These are phyloP conservation scores for Drosophila pseudotalamancana DNA, from an alignment of 2,888 invertebrate species.

Conservation along the genomic window DNA sequence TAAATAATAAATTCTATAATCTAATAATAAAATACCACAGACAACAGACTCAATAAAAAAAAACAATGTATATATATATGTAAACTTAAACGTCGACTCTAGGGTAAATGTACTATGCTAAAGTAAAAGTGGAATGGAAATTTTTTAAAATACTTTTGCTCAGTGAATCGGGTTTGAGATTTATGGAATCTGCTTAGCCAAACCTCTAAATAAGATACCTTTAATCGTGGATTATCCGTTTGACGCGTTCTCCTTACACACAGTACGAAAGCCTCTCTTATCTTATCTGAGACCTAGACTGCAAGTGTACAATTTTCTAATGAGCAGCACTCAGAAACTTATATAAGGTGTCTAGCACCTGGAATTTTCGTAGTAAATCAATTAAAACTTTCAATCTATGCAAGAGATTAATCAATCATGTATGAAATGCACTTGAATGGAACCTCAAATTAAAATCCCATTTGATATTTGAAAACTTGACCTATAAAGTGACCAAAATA, in stretches of 20 bases:
- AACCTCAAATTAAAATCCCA: background rate
- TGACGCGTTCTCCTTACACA: background rate
- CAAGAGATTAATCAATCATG: background rate
- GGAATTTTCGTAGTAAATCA: background rate
- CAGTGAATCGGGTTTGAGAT: background rate
- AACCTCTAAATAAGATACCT: background rate
- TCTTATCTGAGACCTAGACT: background rate
- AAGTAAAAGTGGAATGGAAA: slow-evolving; percentile 16
- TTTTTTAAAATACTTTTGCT: background rate
- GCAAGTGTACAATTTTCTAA: background rate
- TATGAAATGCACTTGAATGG: background rate
- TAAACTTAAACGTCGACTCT: background rate
- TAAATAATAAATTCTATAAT: slow-evolving; percentile 41
- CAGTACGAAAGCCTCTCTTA: background rate
- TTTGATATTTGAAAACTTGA: background rate
- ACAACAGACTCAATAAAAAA: slow-evolving; percentile 8
- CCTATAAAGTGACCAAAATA: background rate
- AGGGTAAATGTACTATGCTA: background rate
- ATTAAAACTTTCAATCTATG: background rate
- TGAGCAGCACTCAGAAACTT: background rate
- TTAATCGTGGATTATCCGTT: background rate
- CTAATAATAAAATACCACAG: slow-evolving; percentile 34
- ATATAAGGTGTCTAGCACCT: slow-evolving; percentile 3
- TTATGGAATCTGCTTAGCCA: background rate
- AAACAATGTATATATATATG: background rate